Evolutionary conservation across 2,888 invertebrate species (phyloP), one percentile per base, ranked within the genome.

Genomic region (Auanema freiburgensis): DNA sequence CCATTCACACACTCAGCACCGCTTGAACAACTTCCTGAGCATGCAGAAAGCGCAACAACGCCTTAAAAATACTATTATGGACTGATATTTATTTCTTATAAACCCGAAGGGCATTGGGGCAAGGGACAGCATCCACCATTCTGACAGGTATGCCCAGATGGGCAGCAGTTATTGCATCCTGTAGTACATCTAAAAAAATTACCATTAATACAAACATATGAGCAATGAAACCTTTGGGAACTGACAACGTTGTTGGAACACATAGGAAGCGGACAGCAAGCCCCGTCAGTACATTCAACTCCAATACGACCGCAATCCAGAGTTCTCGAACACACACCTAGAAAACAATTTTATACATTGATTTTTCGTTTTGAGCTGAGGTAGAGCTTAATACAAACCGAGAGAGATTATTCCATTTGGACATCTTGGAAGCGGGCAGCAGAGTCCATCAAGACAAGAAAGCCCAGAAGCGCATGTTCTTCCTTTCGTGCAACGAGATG

Each of bases 361-460:
- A 53, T 11, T 53, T 24, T 50, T n/a, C 6, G 21, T 6, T 1
- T 46, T 46, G 46, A 6, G 46, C 16, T 6, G 21, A 18, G n/a
- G 12, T n/a, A 12, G 14, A 56, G 12, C 16, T 46, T 24, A 16
- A n/a, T 24, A 53, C 58, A 3, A 16, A 61, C 65, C 65, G 5
- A 74, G 65, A 18, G 73, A 64, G 18, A 71, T 66, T 42, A 75
- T 66, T 21, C 79, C 80, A 53, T 61, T 74, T 8, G 78, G 74
- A 50, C 81, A 81, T 23, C 61, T 67, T n/a, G 80, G 81, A 8
- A 81, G 67, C 10, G 75, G 71, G 53, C 80, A 81, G 59, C 80
- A 80, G 4, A 71, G 69, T 2, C 78, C 77, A 54, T 75, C 74
- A 68, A 75, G 63, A 59, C 81, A 82, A 44, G 78, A 64, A 42